phyloP scores from a whole-genome alignment of 1,140 invertebrate genomes.

The Hycleus cichorii region DNA sequence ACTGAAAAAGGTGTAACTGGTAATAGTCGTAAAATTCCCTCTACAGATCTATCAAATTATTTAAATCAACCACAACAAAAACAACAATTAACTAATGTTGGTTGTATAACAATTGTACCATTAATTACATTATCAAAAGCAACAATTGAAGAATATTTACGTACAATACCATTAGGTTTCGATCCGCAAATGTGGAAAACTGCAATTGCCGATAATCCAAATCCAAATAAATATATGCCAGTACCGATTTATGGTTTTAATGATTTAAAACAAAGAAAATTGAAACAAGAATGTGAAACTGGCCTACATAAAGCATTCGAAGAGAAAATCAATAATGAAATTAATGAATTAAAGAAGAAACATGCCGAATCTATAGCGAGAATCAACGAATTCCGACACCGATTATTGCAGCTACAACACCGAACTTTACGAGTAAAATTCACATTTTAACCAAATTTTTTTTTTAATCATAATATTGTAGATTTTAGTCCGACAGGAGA shows the following conservation, averaged over 20 bases:
- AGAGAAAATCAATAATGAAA: conserved; percentile 65
- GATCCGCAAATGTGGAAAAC: conserved; percentile 78
- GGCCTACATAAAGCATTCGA: conserved; percentile 69
- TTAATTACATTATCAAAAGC: conserved; percentile 60
- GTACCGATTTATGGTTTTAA: conserved; percentile 88
- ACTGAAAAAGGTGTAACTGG: conserved; percentile 68
- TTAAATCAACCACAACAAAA: conserved; percentile 61
- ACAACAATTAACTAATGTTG: conserved; percentile 60
- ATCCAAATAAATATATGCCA: conserved; percentile 80
- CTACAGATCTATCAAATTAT: conserved; percentile 63
- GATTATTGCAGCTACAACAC: conserved; percentile 68
- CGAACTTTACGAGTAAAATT: conserved; percentile 60
- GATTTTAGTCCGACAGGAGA: conserved; percentile 83
- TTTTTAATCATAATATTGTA: conserved; percentile 36
- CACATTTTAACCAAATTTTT: conserved; percentile 9
- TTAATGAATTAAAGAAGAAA: conserved; percentile 64
- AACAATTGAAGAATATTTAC: conserved; percentile 81
- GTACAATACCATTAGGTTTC: conserved; percentile 76
- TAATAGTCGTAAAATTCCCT: conserved; percentile 61
- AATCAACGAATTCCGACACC: conserved; percentile 66
- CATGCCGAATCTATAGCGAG: conserved; percentile 63
- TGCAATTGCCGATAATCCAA: conserved; percentile 88
- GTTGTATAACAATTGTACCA: conserved; percentile 50
- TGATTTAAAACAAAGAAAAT: conserved; percentile 74
- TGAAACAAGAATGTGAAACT: conserved; percentile 74